Conservation (phyloP, 1,140 invertebrate species). For the Bombus difficillimus region DNA sequence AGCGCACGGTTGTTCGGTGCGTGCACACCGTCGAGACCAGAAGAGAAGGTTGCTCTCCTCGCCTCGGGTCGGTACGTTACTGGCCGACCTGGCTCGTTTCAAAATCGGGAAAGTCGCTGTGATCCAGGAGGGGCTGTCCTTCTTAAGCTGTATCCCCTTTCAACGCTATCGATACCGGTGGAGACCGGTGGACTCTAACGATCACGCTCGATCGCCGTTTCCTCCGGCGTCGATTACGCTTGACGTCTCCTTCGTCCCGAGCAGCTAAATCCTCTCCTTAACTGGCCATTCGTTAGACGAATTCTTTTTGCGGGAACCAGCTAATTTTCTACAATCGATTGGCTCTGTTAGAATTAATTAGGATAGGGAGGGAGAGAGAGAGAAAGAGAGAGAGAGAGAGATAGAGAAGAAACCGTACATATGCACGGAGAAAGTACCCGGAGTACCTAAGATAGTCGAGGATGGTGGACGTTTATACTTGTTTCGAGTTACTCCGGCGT, state of each 20-base stretch:
- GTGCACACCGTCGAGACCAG: conserved; percentile 12
- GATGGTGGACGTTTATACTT: not conserved
- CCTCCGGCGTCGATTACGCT: not conserved
- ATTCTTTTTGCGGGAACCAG: not conserved
- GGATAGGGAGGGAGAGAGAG: not conserved
- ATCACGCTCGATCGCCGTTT: conserved; percentile 2
- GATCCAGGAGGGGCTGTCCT: conserved; percentile 30
- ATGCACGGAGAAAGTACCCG: not conserved
- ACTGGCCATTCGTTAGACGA: conserved; percentile 7
- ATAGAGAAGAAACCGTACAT: not conserved
- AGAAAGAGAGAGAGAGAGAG: not conserved
- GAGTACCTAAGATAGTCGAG: not conserved
- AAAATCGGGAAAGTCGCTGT: conserved; percentile 64
- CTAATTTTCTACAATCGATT: conserved; percentile 14
- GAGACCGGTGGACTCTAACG: conserved; percentile 3
- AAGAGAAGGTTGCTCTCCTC: conserved; percentile 50
- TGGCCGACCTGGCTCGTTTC: conserved; percentile 50
- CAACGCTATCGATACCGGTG: not conserved
- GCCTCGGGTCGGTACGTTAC: conserved; percentile 25
- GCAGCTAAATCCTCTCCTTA: not conserved
- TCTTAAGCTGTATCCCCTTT: not conserved
- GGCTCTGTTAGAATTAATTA: not conserved
- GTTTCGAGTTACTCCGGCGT: not conserved
- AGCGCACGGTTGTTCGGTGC: conserved; percentile 47
- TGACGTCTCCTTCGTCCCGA: not conserved